Base-by-base conservation (phyloP, 2,888 invertebrate genomes). In the Ophraella communa region DNA sequence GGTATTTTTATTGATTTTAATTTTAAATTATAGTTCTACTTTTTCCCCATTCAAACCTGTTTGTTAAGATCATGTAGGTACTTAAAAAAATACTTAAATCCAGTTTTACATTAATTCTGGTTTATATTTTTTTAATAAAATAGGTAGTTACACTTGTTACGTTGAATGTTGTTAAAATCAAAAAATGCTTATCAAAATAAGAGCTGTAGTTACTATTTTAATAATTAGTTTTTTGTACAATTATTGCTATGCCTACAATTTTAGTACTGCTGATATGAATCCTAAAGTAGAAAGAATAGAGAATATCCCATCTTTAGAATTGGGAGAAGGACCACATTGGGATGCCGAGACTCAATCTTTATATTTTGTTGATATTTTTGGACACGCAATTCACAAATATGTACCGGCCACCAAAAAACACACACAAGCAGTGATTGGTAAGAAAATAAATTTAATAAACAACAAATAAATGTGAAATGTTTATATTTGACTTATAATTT, bases 291-390 rank as follows among this genome's bases (percentile, higher is more conserved):
- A 83, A 68, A 77, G 81, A 57, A 82, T 87, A 69, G 54, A 66
- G n/a, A 70, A 61, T 47, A 44, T 60, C 18, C 42, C 60, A 0
- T 84, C 85, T 1, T 82, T 85, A 64, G 81, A 83, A 75, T 81
- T 91, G 49, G 91, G 90, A 65, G 91, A 91, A 81, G 90, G 90
- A 10, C 91, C 91, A 0, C 90, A 91, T 77, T 91, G 91, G 91
- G 88, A 89, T 78, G 81, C 83, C 35, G 80, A 79, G 27, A 84
- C 84, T 42, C 87, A 89, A 77, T 86, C 84, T 52, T 83, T 91
- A 4, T 90, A 88, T 81, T 89, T 86, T 78, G 88, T 90, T 68
- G 90, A 90, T 79, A 86, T 90, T 66, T 72, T 77, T 30, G 76
- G 75, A 53, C 74, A 76, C 63, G 60, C 72, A 1, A 74, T 78